Base-by-base conservation (phyloP, 1,140 invertebrate species). In the Drosophila parabipectinata region DNA sequence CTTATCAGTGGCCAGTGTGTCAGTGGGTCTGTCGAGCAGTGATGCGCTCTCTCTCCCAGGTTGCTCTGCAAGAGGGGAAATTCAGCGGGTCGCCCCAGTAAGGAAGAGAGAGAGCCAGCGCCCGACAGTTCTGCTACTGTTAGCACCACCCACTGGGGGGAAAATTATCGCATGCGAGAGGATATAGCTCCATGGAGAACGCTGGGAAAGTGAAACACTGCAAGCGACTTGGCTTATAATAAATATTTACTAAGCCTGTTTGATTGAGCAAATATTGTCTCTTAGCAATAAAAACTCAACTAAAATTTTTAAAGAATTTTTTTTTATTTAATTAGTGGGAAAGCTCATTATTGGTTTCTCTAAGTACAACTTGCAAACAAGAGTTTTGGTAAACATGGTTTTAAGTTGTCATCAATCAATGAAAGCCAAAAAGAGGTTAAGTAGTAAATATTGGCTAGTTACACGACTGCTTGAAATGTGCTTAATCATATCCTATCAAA, bases 1-100 rank as follows among this genome's bases (percentile, higher is more conserved):
- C 78, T 85, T 85, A 85, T 85, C 80, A 84, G 67, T 30, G 57
- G 50, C 60, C 81, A 85, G 54, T 85, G 82, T 85, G 81, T 87
- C 81, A 85, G 83, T 85, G 83, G 81, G 82, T 85, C 81, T 85
- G 14, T 62, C 69, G 60, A 39, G 12, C 53, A 32, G 24, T 37
- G 30, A 53, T 53, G 3, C 41, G 15, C 34, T 57, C 34, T 61
- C 18, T 44, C 28, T 32, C 53, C 30, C 34, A 4, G 44, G 7
- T 10, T 10, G 4, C n/a, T 32, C 39, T 63, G 53, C 62, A 66
- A 53, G 44, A 30, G 66, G 39, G 47, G 48, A 24, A 61, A 78
- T 59, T 72, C 67, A 72, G 74, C 69, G 6, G 32, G 8, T 21
- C 41, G 18, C 10, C 26, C 15, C n/a, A 50, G 34, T 10, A 37